Evolutionary conservation across 2,113 vertebrate species (phyloP), one percentile per base, ranked within the genome.

Genomic region (Entosphenus tridentatus): DNA sequence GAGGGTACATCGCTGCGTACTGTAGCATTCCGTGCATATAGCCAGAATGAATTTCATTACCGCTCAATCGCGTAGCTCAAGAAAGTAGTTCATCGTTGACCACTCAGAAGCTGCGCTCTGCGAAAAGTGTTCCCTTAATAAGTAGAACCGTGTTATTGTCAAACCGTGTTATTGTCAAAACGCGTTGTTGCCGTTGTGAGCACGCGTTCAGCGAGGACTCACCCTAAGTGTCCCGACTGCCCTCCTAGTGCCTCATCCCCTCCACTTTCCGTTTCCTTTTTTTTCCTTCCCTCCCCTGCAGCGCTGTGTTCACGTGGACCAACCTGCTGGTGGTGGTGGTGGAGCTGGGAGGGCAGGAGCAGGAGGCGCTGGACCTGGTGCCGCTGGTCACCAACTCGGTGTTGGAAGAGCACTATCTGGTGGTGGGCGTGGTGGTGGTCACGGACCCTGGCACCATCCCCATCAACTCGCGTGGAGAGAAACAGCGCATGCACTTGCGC

Each of bases 301-400:
- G 91, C n/a, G 91, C 91, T 1, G 91, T 96, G 73, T 96, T 96
- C 76, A 95, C 91, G 0, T 96, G 91, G 91, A 95, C 91, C 67
- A 96, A 95, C 78, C 82, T 96, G 73, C 81, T 96, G 10, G 91
- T 96, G 74, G 90, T 92, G 72, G 91, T 96, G 57, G 87, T 95
- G 75, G 91, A 96, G 77, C 78, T 96, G 74, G 88, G 88, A 9
- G 91, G 91, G n/a, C 86, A 84, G 0, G 90, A 96, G 75, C 91
- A 90, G 77, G 88, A 91, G 3, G 91, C 91, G 0, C 75, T 96
- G 79, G 91, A 95, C 76, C 81, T 95, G 71, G 91, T 96, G 1
- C 85, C 88, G 0, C 77, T 96, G 78, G 90, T 95, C 73, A 96
- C 91, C 0, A 95, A 87, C 0, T 88, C 88, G 11, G 86, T 96